A percentile compares a stretch with the other conserved stretches of the same genome.
Evolutionary conservation across 2,797 vertebrate genomes (phyloP).

Genomic region (Ptychadena robeensis): DNA sequence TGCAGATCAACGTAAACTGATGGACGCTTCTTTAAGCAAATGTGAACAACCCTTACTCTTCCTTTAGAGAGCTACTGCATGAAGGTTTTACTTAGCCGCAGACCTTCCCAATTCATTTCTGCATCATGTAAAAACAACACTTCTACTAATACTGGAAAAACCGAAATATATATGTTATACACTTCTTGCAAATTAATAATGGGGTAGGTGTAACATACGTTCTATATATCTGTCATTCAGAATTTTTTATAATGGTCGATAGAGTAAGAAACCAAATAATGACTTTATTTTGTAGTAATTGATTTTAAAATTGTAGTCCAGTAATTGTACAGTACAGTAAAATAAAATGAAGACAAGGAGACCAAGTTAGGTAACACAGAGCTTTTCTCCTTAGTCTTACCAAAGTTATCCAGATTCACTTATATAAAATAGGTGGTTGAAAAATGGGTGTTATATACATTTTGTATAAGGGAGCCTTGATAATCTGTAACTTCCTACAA

Average conservation of each 20-base stretch:
- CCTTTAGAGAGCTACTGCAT: not conserved
- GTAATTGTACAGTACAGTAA: not conserved
- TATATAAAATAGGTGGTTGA: not conserved
- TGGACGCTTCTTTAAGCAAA: not conserved
- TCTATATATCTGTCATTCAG: not conserved
- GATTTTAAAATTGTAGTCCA: not conserved
- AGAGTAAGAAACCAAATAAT: not conserved
- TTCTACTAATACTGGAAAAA: not conserved
- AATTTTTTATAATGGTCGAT: not conserved
- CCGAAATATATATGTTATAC: not conserved
- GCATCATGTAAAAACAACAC: not conserved
- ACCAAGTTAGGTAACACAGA: not conserved
- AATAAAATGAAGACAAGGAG: not conserved
- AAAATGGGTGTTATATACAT: constrained; percentile 14
- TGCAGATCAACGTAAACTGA: not conserved
- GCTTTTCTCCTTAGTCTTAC: not conserved
- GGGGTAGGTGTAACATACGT: not conserved
- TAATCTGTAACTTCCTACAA: constrained; percentile 47
- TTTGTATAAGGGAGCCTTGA: constrained; percentile 44
- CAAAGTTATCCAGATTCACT: not conserved
- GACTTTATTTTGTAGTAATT: not conserved
- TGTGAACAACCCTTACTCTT: not conserved
- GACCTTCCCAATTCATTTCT: not conserved
- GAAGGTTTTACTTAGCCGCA: not conserved
- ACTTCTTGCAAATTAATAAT: not conserved